A percentile compares a stretch with the other conserved stretches of the same genome.
Conservation (phyloP, 2,888 invertebrate species). For the Drosophila sordidapex region DNA sequence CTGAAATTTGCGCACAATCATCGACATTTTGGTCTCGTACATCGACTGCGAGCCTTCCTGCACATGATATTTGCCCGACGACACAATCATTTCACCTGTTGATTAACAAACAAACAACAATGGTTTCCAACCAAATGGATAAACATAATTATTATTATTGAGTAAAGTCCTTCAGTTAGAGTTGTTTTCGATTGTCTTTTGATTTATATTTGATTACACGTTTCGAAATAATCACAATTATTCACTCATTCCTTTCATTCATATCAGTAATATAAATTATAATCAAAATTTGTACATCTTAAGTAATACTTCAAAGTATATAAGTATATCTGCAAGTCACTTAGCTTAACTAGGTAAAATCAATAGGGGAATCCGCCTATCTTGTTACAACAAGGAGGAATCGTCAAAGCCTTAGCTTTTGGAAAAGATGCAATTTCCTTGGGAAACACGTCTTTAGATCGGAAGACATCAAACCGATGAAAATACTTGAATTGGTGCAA, state of each 20-base stretch:
- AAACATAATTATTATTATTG: background rate
- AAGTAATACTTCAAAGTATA: background rate
- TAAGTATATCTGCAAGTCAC: background rate
- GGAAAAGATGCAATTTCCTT: background rate
- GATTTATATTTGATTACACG: background rate
- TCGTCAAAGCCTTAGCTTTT: background rate
- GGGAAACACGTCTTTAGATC: background rate
- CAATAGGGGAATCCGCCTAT: background rate
- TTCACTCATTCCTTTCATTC: background rate
- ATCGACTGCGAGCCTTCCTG: conserved; percentile 89
- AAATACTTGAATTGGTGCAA: background rate
- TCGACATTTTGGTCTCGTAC: conserved; percentile 93
- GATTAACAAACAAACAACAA: conserved; percentile 25
- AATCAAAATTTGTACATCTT: background rate
- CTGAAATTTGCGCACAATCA: conserved; percentile 91
- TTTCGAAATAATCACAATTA: background rate
- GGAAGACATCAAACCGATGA: background rate
- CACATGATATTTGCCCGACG: conserved; percentile 92
- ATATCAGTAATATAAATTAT: background rate
- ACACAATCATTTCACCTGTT: conserved; percentile 93
- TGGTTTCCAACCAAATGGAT: background rate
- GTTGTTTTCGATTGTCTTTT: background rate
- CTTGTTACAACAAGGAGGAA: background rate
- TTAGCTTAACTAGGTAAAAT: background rate
- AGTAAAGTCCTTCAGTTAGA: background rate